Base-by-base conservation (phyloP, 2,113 vertebrate genomes). In the Grus americana region DNA sequence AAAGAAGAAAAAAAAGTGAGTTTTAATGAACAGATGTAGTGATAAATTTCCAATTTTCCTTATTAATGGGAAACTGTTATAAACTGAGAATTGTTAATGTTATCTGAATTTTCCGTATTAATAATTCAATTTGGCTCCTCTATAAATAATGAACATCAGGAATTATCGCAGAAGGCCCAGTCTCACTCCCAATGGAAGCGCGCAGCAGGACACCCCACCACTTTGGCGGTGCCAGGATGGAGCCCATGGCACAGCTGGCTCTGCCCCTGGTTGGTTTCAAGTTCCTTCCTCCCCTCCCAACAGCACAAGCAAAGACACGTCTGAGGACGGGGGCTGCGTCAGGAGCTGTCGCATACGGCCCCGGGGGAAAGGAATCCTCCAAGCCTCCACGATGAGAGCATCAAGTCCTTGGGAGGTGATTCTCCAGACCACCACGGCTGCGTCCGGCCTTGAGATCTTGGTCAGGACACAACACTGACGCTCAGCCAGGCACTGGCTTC, bases 21-120 rank as follows among this genome's bases (percentile, higher is more conserved):
- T 93, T 96, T 96, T 97, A 97, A 97, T 96, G 95, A 96, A 75
- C 70, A 96, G 97, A 97, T 97, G 88, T 65, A 83, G 88, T 86
- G 97, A 97, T 97, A 97, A 97, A 96, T 97, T 97, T 97, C 96
- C 96, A 96, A 97, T 97, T 97, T 97, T 88, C 96, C 79, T 91
- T 97, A 96, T 96, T 97, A 97, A 97, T 95, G 95, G 93, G 95
- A 93, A 96, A 76, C 90, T 49, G 82, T 93, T 96, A 88, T 72
- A 94, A 97, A 96, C 88, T 32, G 63, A 94, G 95, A 86, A 90
- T 83, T 92, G 90, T 92, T 88, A 94, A 90, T 38, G 91, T 92
- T 97, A 96, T 96, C 96, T 97, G 92, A 91, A 97, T 94, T 95
- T 94, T 92, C 59, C 1, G 3, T 92, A 95, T 96, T 96, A 97